Evolutionary conservation across 1,140 invertebrate genomes (phyloP).

Genomic region (Scaptomyza graminum): DNA sequence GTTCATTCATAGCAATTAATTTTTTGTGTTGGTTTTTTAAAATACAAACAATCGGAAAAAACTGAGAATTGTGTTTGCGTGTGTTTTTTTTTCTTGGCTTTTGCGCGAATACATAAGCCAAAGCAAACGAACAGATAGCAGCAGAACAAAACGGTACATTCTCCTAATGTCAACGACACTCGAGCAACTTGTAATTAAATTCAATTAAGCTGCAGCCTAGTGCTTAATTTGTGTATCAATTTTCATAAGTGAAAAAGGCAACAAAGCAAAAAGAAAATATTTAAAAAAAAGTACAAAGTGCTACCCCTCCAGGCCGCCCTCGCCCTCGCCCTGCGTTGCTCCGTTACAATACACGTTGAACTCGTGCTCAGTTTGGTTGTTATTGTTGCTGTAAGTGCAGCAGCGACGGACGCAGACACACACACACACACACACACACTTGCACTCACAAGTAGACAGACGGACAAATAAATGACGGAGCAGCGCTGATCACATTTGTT

Average conservation of each 20-base stretch:
- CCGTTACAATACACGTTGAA: constrained; percentile 32
- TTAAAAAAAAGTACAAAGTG: constrained; percentile 21
- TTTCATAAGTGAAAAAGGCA: constrained; percentile 41
- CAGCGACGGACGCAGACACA: constrained; percentile 21
- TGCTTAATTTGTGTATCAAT: constrained; percentile 57
- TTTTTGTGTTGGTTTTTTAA: constrained; percentile 6
- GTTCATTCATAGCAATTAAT: constrained; percentile 1
- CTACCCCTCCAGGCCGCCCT: constrained; percentile 7
- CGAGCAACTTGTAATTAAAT: constrained; percentile 59
- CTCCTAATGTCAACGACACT: constrained; percentile 52
- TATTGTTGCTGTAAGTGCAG: constrained; percentile 28
- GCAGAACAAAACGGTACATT: constrained; percentile 56
- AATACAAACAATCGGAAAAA: constrained; percentile 21
- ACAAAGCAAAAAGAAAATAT: not conserved
- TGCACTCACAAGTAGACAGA: constrained; percentile 4
- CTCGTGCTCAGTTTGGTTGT: constrained; percentile 42
- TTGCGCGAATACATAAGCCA: constrained; percentile 52
- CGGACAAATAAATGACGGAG: constrained; percentile 14
- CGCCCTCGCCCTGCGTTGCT: constrained; percentile 9
- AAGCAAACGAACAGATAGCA: constrained; percentile 43
- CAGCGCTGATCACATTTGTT: constrained; percentile 40
- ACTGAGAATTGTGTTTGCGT: constrained; percentile 30
- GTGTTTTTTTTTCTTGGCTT: constrained; percentile 15
- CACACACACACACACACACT: constrained; percentile 17
- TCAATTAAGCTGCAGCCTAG: constrained; percentile 53